phyloP scores from a whole-genome alignment of 1,140 invertebrate species.

The Conus betulinus region DNA sequence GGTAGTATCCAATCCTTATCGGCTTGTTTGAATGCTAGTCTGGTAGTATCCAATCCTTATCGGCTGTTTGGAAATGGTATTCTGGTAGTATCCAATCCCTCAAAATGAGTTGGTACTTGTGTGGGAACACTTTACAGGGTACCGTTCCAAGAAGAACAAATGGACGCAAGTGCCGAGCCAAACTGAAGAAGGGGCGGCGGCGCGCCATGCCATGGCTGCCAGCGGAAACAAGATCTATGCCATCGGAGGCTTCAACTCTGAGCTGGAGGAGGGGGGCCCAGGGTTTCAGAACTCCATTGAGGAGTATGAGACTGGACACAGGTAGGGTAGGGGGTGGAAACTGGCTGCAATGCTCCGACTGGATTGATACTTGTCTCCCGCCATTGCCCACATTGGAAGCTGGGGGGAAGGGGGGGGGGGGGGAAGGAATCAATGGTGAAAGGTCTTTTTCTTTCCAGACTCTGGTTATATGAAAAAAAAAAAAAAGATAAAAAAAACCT shows the following conservation, averaged over 20 bases:
- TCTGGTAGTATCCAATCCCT: not conserved
- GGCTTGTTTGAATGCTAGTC: too few species aligned
- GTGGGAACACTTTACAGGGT: constrained; percentile 39
- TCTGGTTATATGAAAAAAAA: too few species aligned
- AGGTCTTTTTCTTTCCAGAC: too few species aligned
- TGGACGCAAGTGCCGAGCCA: constrained; percentile 59
- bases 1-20: too few species aligned
- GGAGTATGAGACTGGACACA: constrained; percentile 62
- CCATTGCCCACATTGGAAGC: too few species aligned
- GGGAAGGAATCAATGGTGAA: too few species aligned
- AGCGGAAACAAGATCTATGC: constrained; percentile 62
- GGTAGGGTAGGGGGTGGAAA: constrained; percentile 17
- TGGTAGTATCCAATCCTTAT: too few species aligned
- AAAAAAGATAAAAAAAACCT: too few species aligned
- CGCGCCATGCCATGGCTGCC: constrained; percentile 65
- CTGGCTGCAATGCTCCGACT: too few species aligned
- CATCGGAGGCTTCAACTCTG: constrained; percentile 66
- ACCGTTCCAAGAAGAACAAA: constrained; percentile 64
- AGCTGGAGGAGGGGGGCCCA: constrained; percentile 58
- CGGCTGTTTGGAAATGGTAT: too few species aligned
- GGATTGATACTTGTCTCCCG: too few species aligned
- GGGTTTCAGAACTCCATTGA: constrained; percentile 65
- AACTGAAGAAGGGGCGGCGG: constrained; percentile 62
- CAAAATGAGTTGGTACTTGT: not conserved
- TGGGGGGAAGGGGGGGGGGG: too few species aligned